Base-by-base conservation (phyloP, 2,113 vertebrate species). In the Aphyosemion australe region DNA sequence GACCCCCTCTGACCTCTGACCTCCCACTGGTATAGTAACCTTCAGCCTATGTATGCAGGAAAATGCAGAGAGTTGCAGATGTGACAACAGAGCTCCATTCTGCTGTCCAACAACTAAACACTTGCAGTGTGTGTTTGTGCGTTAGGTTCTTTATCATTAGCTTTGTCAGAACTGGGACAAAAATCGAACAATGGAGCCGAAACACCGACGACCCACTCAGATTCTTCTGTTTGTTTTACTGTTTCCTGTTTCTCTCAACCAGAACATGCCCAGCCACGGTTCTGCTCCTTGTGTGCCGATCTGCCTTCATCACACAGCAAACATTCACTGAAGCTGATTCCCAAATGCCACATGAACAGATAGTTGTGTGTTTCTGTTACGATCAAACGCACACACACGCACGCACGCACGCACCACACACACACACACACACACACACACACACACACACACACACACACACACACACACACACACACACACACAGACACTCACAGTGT, bases 21-120 rank as follows among this genome's bases (percentile, higher is more conserved):
- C 83, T 82, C 81, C 81, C 79, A 67, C 60, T 26, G 74, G 79
- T 84, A 65, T 56, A 86, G 72, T 69, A 66, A 80, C 83, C 76
- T 74, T 52, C 47, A 20, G 65, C 68, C 72, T 56, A 19, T 0
- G 41, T 32, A 48, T 72, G 66, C 60, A 65, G 66, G 60, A 83
- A 82, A 80, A 73, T 80, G 79, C 80, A 75, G 48, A 75, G 77
- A 57, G 64, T 72, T 86, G 81, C 86, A 88, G 80, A 86, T 84
- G 74, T 88, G 86, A 80, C 86, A 86, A 82, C 74, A 55, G 57
- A 76, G 82, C 77, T 72, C 82, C 69, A 88, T 86, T 84, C 79
- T 80, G 74, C 84, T 86, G 84, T 84, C 74, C 64, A 83, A 50
- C 76, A 88, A 48, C 56, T 13, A 63, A 71, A 65, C 49, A 53